Evolutionary conservation across 2,113 vertebrate species (phyloP).

Genomic region (Meleagris gallopavo): DNA sequence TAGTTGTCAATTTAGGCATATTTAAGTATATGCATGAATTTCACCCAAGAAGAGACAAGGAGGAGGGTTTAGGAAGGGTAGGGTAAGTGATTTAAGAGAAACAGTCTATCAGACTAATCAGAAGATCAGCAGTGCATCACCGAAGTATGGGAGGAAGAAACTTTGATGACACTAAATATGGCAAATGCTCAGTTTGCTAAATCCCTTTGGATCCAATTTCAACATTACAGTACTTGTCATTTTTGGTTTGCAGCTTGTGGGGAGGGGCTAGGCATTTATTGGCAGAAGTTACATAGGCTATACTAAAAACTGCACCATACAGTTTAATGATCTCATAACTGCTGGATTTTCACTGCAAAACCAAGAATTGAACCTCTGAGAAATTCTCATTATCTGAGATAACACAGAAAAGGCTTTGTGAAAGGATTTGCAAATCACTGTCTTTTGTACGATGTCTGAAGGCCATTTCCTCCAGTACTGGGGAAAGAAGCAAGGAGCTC

Average conservation of each 20-base stretch:
- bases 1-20: background rate
- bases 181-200: slow-evolving; percentile 87
- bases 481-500: background rate
- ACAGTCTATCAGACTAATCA: slow-evolving; percentile 84
- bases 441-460: background rate
- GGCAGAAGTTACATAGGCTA: slow-evolving; percentile 54
- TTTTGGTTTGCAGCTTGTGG: slow-evolving; percentile 46
- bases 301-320: background rate
- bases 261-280: slow-evolving; percentile 31
- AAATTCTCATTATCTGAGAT: background rate
- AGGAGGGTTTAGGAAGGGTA: slow-evolving; percentile 31
- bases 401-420: background rate
- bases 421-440: background rate
- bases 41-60: slow-evolving; percentile 23
- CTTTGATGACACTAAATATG: slow-evolving; percentile 88
- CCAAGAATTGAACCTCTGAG: background rate
- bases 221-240: slow-evolving; percentile 64
- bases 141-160: slow-evolving; percentile 85
- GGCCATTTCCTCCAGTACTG: background rate
- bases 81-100: slow-evolving; percentile 63
- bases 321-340: background rate
- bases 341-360: background rate
- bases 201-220: slow-evolving; percentile 86
- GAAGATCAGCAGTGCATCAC: slow-evolving; percentile 83
- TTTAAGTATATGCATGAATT: background rate